Base-by-base conservation (phyloP, 2,797 vertebrate genomes). In the Cuniculus paca region DNA sequence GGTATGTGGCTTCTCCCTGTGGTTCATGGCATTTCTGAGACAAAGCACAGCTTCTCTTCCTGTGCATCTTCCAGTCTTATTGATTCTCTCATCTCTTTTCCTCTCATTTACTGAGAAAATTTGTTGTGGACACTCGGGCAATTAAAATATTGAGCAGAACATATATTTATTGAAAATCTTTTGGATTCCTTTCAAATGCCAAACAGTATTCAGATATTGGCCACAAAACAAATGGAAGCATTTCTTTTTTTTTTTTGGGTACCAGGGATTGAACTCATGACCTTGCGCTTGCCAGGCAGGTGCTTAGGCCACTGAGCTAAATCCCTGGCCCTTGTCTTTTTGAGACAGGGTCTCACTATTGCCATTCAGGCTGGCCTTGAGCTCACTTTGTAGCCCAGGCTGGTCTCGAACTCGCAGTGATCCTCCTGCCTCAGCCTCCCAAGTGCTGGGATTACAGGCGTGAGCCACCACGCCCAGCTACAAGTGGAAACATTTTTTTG, bases 91-190 rank as follows among this genome's bases (percentile, higher is more conserved):
- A 42, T 72, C 82, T 77, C 42, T 81, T 90, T 70, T 85, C 42
- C 26, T 77, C 36, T 75, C 0, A 5, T 79, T 85, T 94, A 68
- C 58, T 79, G 20, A 75, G 42, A 45, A 68, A 79, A 52, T 82
- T 77, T 8, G 26, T 75, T 86, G 24, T 91, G 6, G 13, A 61
- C 13, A 63, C 14, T 78, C 54, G 70, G n/a, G 5, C 20, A 86
- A 31, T 86, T 92, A 82, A 91, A 91, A 79, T 88, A 42, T 34
- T 79, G 85, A 60, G 45, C 42, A 68, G 52, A 80, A 31, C 36
- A 13, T 58, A 1, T 60, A 52, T 54, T 95, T 84, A 60, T 5
- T 78, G 74, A 72, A 77, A 81, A 75, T 72, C 58, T 89, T 70
- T 56, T 34, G 36, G 39, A 45, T 26, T 87, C 31, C 78, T 83